phyloP scores from a whole-genome alignment of 2,888 invertebrate genomes.

The Tinea semifulvella region DNA sequence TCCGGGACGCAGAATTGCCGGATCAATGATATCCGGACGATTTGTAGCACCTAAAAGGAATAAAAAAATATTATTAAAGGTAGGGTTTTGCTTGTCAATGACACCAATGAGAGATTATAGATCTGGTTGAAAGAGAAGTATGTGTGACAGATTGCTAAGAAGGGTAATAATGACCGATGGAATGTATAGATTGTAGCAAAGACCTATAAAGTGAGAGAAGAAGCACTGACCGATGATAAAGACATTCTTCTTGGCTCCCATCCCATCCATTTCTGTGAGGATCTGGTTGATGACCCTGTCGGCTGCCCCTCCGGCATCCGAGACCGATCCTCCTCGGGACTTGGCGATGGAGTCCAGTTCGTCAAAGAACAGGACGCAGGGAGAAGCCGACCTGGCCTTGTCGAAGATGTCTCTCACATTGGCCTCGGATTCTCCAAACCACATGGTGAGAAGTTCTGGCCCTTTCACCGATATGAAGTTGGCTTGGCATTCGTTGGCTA shows the following conservation, averaged over 20 bases:
- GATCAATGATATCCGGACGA: constrained; percentile 94
- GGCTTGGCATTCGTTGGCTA: constrained; percentile 99
- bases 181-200: too few relatives aligned
- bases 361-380: constrained; percentile 99
- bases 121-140: too few relatives aligned
- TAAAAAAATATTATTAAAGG: neutral
- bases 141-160: too few relatives aligned
- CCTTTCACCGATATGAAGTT: constrained; percentile 99
- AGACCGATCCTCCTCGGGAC: constrained; percentile 95
- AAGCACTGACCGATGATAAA: constrained; percentile 92
- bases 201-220: too few relatives aligned
- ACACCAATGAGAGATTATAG: too few relatives aligned
- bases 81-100: too few relatives aligned
- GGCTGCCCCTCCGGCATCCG: constrained; percentile 98
- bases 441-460: constrained; percentile 98
- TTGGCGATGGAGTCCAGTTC: constrained; percentile 99
- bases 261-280: constrained; percentile 99
- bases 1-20: constrained; percentile 97
- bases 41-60: constrained; percentile 51
- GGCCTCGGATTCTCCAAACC: constrained; percentile 99
- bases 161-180: too few relatives aligned
- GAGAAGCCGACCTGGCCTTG: constrained; percentile 98
- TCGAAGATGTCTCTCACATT: constrained; percentile 99
- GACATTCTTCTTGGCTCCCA: constrained; percentile 99
- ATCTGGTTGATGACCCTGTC: constrained; percentile 99